Conservation (phyloP, 2,888 invertebrate species). For the Tipula vernalis region DNA sequence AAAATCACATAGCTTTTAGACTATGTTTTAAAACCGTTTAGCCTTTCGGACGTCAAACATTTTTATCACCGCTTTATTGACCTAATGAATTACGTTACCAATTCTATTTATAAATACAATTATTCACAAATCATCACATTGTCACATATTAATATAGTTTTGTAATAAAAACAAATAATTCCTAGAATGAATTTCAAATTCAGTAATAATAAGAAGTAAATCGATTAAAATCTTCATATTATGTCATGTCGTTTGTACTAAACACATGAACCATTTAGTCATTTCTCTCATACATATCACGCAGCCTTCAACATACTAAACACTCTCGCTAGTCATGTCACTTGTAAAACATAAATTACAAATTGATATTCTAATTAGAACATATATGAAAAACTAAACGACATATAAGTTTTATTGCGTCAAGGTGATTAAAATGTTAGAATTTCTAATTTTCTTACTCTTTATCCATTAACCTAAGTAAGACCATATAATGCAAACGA, state of each 20-base stretch:
- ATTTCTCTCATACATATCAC: background rate
- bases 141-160: background rate
- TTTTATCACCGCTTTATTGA: background rate
- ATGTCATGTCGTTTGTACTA: background rate
- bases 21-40: too few relatives aligned
- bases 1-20: too few relatives aligned
- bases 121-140: background rate
- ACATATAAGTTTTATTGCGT: background rate
- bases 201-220: background rate
- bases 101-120: background rate
- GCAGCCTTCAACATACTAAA: background rate
- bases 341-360: background rate
- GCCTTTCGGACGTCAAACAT: background rate
- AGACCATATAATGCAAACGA: background rate
- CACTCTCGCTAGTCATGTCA: background rate
- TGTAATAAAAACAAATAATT: background rate
- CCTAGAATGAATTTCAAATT: background rate
- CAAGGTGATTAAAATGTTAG: background rate
- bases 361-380: background rate
- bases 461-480: background rate
- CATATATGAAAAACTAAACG: background rate
- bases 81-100: background rate
- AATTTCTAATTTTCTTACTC: background rate
- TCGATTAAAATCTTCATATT: background rate
- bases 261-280: background rate